Evolutionary conservation across 2,888 invertebrate species (phyloP), one percentile per base, ranked within the genome.

Genomic region (Microchrysa polita): DNA sequence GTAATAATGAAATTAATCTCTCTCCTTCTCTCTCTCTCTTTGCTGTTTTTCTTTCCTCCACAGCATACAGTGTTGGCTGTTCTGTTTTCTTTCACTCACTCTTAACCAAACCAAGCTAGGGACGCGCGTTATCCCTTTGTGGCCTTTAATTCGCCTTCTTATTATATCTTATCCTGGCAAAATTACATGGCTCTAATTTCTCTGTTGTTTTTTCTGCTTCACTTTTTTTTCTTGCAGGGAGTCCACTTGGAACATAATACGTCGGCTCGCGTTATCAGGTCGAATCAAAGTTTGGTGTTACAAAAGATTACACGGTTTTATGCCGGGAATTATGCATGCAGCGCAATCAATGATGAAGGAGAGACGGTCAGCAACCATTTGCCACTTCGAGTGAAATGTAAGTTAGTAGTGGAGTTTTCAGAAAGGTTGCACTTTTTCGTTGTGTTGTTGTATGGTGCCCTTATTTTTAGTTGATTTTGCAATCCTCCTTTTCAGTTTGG

Each of bases 251-350:
- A 91, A 79, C 94, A 95, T 87, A 95, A 96, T 86, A 91, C 93
- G 80, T 91, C 93, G 61, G 93, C 94, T 72, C 90, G 95, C 77
- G 92, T 96, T 80, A 94, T 96, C 82, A 91, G 94, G 84, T 94
- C 94, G 84, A 95, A 95, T 88, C 95, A 96, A 86, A 95, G 95
- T 83, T 88, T 96, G 78, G 96, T 96, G 76, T 89, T 96, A 81
- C 96, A 96, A 86, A 93, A 92, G 86, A 94, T 96, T 79, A 94
- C 93, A 76, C 89, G 93, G 77, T 90, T 91, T 83, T 93, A 92
- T 83, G 93, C 94, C 77, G 96, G 96, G 77, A 90, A 90, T 79
- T 96, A 96, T 87, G 91, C 93, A 78, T 96, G 96, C 86, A 92
- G 93, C 76, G 95, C 94, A 76, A 91, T 93, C 81, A 96, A 96